Conservation (phyloP, 92 coral and sea anemone genomes). For the Zoanthus gigantus region DNA sequence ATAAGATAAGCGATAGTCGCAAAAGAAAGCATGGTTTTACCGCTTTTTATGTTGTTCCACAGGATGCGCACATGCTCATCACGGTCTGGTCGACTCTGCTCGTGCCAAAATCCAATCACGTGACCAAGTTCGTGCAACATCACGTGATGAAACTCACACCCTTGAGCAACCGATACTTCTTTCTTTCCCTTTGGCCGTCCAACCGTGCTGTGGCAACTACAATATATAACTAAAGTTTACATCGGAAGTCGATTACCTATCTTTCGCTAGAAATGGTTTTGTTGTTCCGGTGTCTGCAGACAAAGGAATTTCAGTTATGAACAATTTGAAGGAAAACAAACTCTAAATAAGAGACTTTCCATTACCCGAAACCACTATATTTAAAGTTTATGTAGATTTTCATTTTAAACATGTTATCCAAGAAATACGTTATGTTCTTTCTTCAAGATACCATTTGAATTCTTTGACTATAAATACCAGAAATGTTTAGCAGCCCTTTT, state of each 20-base stretch:
- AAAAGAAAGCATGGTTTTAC: conserved; percentile 36
- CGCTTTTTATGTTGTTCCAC: conserved; percentile 80
- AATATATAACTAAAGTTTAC: conserved; percentile 3
- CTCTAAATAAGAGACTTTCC: too few relatives aligned
- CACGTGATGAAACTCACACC: conserved; percentile 93
- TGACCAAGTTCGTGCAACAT: conserved; percentile 97
- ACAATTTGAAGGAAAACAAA: too few relatives aligned
- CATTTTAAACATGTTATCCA: too few relatives aligned
- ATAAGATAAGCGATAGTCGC: background rate
- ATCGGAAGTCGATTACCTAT: background rate
- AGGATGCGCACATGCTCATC: conserved; percentile 82
- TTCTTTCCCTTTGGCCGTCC: conserved; percentile 68
- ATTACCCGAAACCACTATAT: too few relatives aligned
- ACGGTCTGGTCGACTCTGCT: conserved; percentile 31
- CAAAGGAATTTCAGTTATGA: too few relatives aligned
- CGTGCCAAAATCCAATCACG: conserved; percentile 98
- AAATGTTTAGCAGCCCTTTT: too few relatives aligned
- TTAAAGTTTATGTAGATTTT: too few relatives aligned
- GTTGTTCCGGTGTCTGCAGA: background rate
- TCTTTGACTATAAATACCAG: too few relatives aligned
- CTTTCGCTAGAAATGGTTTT: background rate
- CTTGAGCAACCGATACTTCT: conserved; percentile 81
- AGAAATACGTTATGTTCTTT: too few relatives aligned
- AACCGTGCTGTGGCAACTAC: conserved; percentile 94
- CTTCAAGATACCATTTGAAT: too few relatives aligned